Base-by-base conservation (phyloP, 2,888 invertebrate genomes). In the Ormyrus nitidulus region DNA sequence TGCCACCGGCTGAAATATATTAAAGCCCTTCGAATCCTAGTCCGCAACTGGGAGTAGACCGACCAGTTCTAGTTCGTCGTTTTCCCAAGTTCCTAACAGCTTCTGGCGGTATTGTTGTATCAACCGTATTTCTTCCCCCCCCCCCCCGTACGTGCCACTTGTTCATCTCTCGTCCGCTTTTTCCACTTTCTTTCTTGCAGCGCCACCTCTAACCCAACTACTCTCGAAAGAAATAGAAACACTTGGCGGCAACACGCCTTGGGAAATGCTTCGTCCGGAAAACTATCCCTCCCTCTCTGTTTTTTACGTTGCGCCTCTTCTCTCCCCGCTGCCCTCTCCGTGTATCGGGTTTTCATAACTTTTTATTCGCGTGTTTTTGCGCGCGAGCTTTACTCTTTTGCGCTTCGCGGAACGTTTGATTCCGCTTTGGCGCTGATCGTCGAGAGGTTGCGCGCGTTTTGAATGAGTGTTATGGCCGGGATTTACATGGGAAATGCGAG, bases 191-290 rank as follows among this genome's bases (percentile, higher is more conserved):
- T 19, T 59, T 70, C 59, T 46, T 56, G 6, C 56, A n/a, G 48
- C 64, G 48, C 44, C 46, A 19, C 19, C 46, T 49, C 48, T 13
- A 19, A 19, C 46, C 2, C 46, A n/a, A 11, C 8, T 6, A 11
- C n/a, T 62, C 19, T 13, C 11, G 44, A n/a, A 19, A 59, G 34
- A 49, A 68, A 73, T 73, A 73, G 80, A 58, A 74, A 80, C 81
- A 77, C 74, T 78, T 79, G 65, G 58, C 56, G 68, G 74, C 64
- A 19, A 19, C 19, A 72, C 79, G 82, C 82, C 81, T 72, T 75
- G 49, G 77, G 71, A 59, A 78, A 70, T 51, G 49, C 65, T 19
- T 19, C 19, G 76, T 68, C 75, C 64, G 59, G 66, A 48, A 56
- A 58, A 51, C 59, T 51, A 59, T 64, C 44, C 34, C 51, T 66